Conservation (phyloP, 2,797 vertebrate species). For the Etheostoma perlongum region DNA sequence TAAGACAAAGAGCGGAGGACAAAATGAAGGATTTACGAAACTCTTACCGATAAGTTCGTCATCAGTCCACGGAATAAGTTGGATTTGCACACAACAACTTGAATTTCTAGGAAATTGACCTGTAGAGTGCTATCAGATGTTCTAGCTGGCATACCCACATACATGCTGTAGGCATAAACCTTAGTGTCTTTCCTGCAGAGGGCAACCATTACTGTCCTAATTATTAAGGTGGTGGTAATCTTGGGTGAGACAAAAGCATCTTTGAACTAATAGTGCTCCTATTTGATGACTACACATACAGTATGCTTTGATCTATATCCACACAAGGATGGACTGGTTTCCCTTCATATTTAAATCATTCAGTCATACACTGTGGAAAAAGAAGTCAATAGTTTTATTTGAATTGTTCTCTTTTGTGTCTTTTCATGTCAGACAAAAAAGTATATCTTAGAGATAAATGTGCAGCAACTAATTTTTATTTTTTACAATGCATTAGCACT, state of each 20-base stretch:
- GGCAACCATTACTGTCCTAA: slow-evolving; percentile 34
- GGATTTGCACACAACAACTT: slow-evolving; percentile 53
- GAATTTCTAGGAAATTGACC: slow-evolving; percentile 33
- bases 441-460: slow-evolving; percentile 18
- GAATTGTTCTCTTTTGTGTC: slow-evolving; percentile 22
- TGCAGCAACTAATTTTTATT: slow-evolving; percentile 28
- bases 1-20: slow-evolving; percentile 40
- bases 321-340: slow-evolving; percentile 29
- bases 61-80: slow-evolving; percentile 35
- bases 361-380: slow-evolving; percentile 55
- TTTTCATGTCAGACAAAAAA: slow-evolving; percentile 28
- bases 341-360: slow-evolving; percentile 27
- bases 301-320: slow-evolving; percentile 48
- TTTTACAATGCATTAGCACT: neutral
- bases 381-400: slow-evolving; percentile 31
- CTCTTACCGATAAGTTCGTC: slow-evolving; percentile 35
- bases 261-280: slow-evolving; percentile 42
- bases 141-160: slow-evolving; percentile 56
- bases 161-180: slow-evolving; percentile 68
- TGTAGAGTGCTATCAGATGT: slow-evolving; percentile 31
- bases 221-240: slow-evolving; percentile 38
- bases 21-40: slow-evolving; percentile 52
- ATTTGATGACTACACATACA: slow-evolving; percentile 33
- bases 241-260: slow-evolving; percentile 29
- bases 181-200: slow-evolving; percentile 61